Percentiles rank a stretch among this genome's conserved stretches.
Conservation (phyloP, 2,888 invertebrate genomes). For the Parochlus steinenii region DNA sequence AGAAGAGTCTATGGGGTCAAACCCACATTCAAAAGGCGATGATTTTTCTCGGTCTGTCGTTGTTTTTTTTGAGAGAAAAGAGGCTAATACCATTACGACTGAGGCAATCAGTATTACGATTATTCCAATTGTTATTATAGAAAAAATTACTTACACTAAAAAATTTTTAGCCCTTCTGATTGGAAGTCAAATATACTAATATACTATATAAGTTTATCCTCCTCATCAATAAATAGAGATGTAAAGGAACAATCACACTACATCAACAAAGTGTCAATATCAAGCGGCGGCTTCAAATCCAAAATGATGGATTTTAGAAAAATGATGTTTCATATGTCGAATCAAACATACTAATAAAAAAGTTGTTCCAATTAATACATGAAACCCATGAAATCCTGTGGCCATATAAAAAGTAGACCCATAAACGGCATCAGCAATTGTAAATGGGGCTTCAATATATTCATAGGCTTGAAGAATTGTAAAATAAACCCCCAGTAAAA, state of each 20-base stretch:
- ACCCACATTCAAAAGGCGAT: conserved; percentile 46
- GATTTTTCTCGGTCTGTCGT: conserved; percentile 42
- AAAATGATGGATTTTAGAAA: conserved; percentile 39
- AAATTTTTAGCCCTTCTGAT: conserved; percentile 42
- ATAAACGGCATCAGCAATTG: conserved; percentile 43
- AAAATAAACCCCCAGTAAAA: no score
- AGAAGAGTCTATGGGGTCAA: conserved; percentile 34
- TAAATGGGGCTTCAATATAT: conserved; percentile 39
- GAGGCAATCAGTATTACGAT: conserved; percentile 31
- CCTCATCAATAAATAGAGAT: conserved; percentile 53
- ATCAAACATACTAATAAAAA: conserved; percentile 36
- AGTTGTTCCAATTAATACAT: conserved; percentile 45
- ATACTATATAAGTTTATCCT: conserved; percentile 49
- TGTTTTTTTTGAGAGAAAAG: conserved; percentile 40
- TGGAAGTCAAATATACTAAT: conserved; percentile 56
- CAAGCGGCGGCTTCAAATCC: conserved; percentile 49
- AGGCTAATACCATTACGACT: conserved; percentile 34
- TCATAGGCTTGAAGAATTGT: no score
- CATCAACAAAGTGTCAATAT: conserved; percentile 54
- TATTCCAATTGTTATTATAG: conserved; percentile 24
- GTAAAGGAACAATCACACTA: conserved; percentile 43
- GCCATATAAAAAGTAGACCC: conserved; percentile 55
- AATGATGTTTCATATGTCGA: conserved; percentile 34
- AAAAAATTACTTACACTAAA: conserved; percentile 44
- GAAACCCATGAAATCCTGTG: conserved; percentile 59